Conservation (phyloP, 2,888 invertebrate species). For the Caenorhabditis sp. region DNA sequence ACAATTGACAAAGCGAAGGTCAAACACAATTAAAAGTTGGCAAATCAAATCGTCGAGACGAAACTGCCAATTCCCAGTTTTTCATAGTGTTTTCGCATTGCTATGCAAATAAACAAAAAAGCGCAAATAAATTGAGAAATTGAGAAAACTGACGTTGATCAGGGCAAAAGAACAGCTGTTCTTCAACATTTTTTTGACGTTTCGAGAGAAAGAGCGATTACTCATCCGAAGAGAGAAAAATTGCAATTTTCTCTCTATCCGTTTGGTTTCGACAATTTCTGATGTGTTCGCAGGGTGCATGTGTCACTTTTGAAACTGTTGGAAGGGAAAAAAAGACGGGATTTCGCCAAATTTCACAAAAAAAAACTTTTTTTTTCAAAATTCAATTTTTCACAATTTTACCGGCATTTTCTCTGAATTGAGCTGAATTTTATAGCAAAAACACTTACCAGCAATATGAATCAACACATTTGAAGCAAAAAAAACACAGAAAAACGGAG, state of each 20-base stretch:
- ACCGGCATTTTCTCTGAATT: too few relatives aligned
- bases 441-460: too few relatives aligned
- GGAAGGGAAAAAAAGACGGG: neutral
- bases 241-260: slow-evolving; percentile 21
- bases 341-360: neutral
- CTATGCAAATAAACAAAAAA: neutral
- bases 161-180: slow-evolving; percentile 48
- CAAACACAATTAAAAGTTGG: slow-evolving; percentile 25
- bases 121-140: neutral
- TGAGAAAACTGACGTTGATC: neutral
- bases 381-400: too few relatives aligned
- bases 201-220: slow-evolving; percentile 4
- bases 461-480: too few relatives aligned
- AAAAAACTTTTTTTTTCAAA: too few relatives aligned
- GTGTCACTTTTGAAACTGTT: neutral
- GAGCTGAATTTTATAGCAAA: too few relatives aligned
- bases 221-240: slow-evolving; percentile 7
- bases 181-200: neutral
- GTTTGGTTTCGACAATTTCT: slow-evolving; percentile 11
- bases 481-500: too few relatives aligned
- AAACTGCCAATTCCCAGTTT: too few relatives aligned
- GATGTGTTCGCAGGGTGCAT: slow-evolving; percentile 15
- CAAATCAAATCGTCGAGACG: too few relatives aligned
- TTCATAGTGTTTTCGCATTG: too few relatives aligned
- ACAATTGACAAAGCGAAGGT: slow-evolving; percentile 15